A percentile compares a stretch with the other conserved stretches of the same genome.
phyloP scores from a whole-genome alignment of 30 jellyfish, hydroid and myxozoan genomes.

The Sanderia malayensis region DNA sequence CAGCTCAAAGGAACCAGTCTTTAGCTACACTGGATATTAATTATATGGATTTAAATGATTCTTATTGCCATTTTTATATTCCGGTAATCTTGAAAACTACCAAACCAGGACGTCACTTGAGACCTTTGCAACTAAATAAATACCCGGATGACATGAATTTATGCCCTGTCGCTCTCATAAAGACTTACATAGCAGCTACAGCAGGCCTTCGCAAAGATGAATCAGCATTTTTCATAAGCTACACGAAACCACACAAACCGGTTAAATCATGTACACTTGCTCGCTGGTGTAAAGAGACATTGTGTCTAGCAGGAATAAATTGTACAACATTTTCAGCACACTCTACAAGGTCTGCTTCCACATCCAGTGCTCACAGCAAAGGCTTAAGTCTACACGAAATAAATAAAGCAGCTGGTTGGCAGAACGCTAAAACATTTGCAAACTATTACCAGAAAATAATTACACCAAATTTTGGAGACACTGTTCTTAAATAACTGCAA shows the following conservation, averaged over 20 bases:
- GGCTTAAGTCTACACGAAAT: not conserved
- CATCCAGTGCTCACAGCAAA: not conserved
- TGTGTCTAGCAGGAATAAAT: not conserved
- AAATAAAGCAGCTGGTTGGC: not conserved
- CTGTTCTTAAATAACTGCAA: not conserved
- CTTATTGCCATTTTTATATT: not conserved
- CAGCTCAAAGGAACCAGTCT: not conserved
- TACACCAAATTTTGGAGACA: not conserved
- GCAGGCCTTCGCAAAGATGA: not conserved
- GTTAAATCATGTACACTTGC: not conserved
- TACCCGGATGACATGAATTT: not conserved
- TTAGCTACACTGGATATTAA: not conserved
- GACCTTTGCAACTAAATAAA: not conserved
- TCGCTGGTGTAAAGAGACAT: not conserved
- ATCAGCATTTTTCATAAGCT: not conserved
- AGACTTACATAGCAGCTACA: not conserved
- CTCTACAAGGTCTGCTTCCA: not conserved
- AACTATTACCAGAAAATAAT: no score
- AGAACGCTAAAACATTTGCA: not conserved
- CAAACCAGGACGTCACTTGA: not conserved
- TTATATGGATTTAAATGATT: not conserved
- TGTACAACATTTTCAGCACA: not conserved
- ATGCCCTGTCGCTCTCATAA: not conserved
- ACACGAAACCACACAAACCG: not conserved
- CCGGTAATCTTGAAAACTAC: not conserved